Base-by-base conservation (phyloP, 2,113 vertebrate genomes). In the Regulus satrapa region DNA sequence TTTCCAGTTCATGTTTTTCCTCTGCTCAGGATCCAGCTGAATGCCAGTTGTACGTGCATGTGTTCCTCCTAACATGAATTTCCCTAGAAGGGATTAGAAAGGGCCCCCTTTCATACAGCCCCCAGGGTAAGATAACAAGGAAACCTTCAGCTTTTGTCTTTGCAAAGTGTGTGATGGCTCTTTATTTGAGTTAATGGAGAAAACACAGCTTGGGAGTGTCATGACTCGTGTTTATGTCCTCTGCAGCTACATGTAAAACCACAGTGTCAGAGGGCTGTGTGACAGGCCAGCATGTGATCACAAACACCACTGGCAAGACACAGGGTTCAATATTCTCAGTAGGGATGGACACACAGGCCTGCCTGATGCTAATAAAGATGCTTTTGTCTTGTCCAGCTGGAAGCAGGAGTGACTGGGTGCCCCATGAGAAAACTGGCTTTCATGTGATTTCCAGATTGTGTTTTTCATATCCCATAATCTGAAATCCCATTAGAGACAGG, bases 361-460 rank as follows among this genome's bases (percentile, higher is more conserved):
- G 55, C 72, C 84, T 34, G 24, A 24, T 17, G 18, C n/a, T 83
- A 73, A 96, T 85, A 92, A 93, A 86, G 88, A 83, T 84, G 51
- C 34, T 94, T 93, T 94, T 94, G 85, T 94, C 59, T 84, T 80
- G 68, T 88, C 85, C 94, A 84, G 55, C 79, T 92, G 88, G 77
- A 92, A 93, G 67, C 38, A 85, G 54, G 66, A 79, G 66, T 63
- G 62, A 40, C 36, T 51, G 55, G 71, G 80, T 84, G 41, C 19
- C 79, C 51, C 79, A 71, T 23, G 51, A 62, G 67, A 80, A 68
- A 62, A 26, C 72, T 93, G 79, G 20, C 28, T 84, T 11, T 83
- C 91, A 93, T 92, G 63, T 95, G 96, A 88, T 74, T 73, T 77
- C 55, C 78, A 91, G 83, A 46, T 26, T 9, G 7, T 64, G 31